phyloP scores from a whole-genome alignment of 2,888 invertebrate genomes.

The Pterobdella sp. region DNA sequence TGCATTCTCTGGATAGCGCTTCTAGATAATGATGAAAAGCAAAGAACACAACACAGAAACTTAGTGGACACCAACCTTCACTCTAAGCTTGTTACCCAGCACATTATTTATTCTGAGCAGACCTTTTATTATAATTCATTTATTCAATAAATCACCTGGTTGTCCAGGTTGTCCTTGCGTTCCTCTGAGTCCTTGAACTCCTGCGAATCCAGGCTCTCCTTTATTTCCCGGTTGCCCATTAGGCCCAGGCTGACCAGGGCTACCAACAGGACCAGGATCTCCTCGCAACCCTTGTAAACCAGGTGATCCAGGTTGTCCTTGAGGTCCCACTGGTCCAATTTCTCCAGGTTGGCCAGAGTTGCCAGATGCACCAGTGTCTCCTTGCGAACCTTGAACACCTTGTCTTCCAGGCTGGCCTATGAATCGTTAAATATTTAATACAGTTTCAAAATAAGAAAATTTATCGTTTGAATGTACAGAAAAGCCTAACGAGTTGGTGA shows the following conservation, averaged over 20 bases:
- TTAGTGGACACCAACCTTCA: too few species aligned
- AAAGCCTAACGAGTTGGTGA: too few species aligned
- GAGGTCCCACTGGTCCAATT: conserved; percentile 41
- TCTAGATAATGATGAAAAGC: too few species aligned
- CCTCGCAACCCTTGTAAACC: conserved; percentile 48
- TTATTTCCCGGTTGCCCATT: conserved; percentile 26
- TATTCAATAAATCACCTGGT: background rate
- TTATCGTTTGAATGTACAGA: too few species aligned
- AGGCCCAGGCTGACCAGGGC: conserved; percentile 27
- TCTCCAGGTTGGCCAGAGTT: conserved; percentile 6
- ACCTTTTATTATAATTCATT: background rate
- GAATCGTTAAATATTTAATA: background rate
- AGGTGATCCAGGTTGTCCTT: background rate
- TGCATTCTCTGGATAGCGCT: too few species aligned
- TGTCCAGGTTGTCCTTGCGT: background rate
- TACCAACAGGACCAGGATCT: conserved; percentile 24
- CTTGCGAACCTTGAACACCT: conserved; percentile 5
- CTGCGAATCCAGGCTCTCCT: conserved; percentile 2
- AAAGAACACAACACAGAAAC: too few species aligned
- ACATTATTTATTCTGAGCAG: too few species aligned
- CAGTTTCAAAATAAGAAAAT: conserved; percentile 6
- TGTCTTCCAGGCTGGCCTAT: background rate
- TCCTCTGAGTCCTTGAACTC: conserved; percentile 12
- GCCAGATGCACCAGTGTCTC: conserved; percentile 19
- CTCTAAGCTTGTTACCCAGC: too few species aligned